phyloP scores from a whole-genome alignment of 2,113 vertebrate species.

The Gnathonemus longibarbis region DNA sequence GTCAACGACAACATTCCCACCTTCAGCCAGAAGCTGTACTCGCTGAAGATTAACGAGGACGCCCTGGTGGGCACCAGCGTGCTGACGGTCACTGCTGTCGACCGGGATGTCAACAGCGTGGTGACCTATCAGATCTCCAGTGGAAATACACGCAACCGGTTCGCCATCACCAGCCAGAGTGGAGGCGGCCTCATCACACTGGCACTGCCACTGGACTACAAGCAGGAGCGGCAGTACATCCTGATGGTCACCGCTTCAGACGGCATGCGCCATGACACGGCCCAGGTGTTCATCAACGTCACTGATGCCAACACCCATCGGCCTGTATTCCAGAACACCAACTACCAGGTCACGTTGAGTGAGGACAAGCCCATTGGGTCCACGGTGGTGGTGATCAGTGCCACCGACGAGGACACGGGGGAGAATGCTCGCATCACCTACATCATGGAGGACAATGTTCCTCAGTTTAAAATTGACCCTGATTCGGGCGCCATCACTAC shows the following conservation, averaged over 20 bases:
- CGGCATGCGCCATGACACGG: slow-evolving; percentile 77
- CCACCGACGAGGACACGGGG: slow-evolving; percentile 86
- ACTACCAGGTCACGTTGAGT: slow-evolving; percentile 74
- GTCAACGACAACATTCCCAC: slow-evolving; percentile 89
- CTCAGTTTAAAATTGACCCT: slow-evolving; percentile 84
- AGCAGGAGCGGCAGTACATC: slow-evolving; percentile 90
- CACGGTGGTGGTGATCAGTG: slow-evolving; percentile 78
- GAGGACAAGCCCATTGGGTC: slow-evolving; percentile 82
- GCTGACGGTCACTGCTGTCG: slow-evolving; percentile 77
- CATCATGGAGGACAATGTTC: slow-evolving; percentile 81
- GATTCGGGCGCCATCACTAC: slow-evolving; percentile 86
- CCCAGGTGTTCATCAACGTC: slow-evolving; percentile 89
- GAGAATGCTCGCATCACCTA: slow-evolving; percentile 94
- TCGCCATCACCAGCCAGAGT: slow-evolving; percentile 91
- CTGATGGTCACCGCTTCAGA: slow-evolving; percentile 87
- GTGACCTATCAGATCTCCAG: slow-evolving; percentile 95
- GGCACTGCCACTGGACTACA: slow-evolving; percentile 90
- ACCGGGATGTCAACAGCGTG: slow-evolving; percentile 85
- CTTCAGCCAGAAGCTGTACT: slow-evolving; percentile 82
- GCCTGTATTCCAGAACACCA: slow-evolving; percentile 88
- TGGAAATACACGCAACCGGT: slow-evolving; percentile 93
- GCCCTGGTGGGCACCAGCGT: slow-evolving; percentile 86
- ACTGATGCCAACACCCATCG: slow-evolving; percentile 94
- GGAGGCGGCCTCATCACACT: slow-evolving; percentile 85
- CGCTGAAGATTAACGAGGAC: slow-evolving; percentile 87